phyloP scores from a whole-genome alignment of 2,113 vertebrate genomes.

The Ursus arctos region DNA sequence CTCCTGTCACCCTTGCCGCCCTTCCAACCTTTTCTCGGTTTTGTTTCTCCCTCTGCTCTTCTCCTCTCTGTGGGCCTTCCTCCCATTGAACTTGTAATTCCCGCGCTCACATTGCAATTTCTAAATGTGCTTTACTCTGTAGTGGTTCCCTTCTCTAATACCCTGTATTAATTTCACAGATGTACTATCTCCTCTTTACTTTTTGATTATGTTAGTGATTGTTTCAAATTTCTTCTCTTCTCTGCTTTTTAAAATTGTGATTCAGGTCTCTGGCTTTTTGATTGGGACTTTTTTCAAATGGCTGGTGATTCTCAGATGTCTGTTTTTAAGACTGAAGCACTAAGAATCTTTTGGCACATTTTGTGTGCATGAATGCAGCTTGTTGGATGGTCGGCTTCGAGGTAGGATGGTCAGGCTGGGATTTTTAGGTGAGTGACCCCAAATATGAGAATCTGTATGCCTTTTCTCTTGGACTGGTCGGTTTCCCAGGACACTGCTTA shows the following conservation, averaged over 20 bases:
- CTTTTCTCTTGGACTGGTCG: neutral
- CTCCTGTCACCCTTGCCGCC: accelerated
- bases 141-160: neutral
- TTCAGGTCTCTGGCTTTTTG: neutral
- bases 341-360: neutral
- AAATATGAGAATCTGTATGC: neutral
- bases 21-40: neutral
- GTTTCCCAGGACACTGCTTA: neutral
- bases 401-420: neutral
- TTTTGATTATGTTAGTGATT: neutral
- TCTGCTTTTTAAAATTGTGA: neutral
- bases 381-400: neutral
- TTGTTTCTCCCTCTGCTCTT: neutral
- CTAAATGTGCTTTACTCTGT: neutral
- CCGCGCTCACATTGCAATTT: neutral
- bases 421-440: neutral
- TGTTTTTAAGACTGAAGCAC: neutral
- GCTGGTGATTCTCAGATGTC: neutral
- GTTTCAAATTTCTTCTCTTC: neutral
- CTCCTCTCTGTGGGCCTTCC: neutral
- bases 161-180: neutral
- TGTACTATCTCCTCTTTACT: neutral
- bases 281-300: neutral
- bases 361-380: neutral
- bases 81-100: neutral